Evolutionary conservation across 2,113 vertebrate species (phyloP).

Genomic region (Aix galericulata): DNA sequence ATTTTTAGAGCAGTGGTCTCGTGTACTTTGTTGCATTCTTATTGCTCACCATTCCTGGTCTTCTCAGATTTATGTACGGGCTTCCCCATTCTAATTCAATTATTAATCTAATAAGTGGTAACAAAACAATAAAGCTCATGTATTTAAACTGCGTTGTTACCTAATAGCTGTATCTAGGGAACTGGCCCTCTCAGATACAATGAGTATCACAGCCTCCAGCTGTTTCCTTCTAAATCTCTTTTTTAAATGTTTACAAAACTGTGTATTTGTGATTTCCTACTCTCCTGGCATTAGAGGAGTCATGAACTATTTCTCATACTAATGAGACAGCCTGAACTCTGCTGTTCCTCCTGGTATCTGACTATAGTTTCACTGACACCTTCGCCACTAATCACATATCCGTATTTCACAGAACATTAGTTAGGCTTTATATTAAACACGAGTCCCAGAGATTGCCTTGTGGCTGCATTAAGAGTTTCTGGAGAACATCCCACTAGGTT

Average conservation of each 20-base stretch:
- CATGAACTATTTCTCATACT: background rate
- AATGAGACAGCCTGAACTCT: slow-evolving; percentile 45
- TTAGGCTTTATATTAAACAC: slow-evolving; percentile 59
- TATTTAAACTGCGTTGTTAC: background rate
- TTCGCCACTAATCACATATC: slow-evolving; percentile 16
- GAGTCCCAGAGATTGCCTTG: slow-evolving; percentile 11
- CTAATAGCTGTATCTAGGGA: background rate
- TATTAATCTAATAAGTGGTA: slow-evolving; percentile 25
- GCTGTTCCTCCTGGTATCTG: background rate
- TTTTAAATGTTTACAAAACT: background rate
- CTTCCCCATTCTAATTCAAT: background rate
- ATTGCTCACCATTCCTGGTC: background rate
- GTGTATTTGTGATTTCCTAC: background rate
- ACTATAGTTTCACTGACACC: slow-evolving; percentile 36
- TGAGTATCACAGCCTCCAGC: background rate
- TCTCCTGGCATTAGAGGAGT: background rate
- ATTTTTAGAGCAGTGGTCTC: background rate
- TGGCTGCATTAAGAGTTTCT: background rate
- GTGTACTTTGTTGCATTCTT: background rate
- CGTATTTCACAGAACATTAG: slow-evolving; percentile 64
- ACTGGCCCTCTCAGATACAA: background rate
- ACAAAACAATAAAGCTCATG: background rate
- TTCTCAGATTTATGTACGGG: background rate
- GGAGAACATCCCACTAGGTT: slow-evolving; percentile 3
- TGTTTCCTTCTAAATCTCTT: background rate